Evolutionary conservation across 2,888 invertebrate species (phyloP).

Genomic region (Cacoxenus indagator): DNA sequence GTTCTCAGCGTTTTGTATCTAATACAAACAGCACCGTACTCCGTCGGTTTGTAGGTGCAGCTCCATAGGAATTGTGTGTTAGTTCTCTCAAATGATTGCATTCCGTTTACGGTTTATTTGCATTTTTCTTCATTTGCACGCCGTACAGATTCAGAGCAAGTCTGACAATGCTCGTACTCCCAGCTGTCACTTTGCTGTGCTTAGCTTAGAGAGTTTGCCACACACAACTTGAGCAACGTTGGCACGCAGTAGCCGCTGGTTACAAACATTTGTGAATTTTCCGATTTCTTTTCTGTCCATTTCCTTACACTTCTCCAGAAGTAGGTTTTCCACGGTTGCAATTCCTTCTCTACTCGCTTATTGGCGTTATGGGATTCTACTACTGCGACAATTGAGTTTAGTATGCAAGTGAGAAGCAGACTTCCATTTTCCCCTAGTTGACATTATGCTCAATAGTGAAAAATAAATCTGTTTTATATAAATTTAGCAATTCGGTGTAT

Average conservation of each 20-base stretch:
- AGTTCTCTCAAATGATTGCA: slow-evolving; percentile 20
- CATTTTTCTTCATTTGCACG: slow-evolving; percentile 8
- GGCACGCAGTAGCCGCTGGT: slow-evolving; percentile 18
- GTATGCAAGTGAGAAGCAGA: too few relatives aligned
- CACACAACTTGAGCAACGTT: neutral
- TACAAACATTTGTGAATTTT: slow-evolving; percentile 24
- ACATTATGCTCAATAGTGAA: too few relatives aligned
- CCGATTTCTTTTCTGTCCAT: too few relatives aligned
- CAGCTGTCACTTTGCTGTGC: neutral
- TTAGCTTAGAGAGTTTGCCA: neutral
- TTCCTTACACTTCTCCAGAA: too few relatives aligned
- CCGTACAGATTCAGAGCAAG: neutral
- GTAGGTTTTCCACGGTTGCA: too few relatives aligned
- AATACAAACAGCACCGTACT: slow-evolving; percentile 4
- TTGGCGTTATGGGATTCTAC: too few relatives aligned
- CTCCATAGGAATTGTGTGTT: neutral
- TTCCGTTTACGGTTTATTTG: slow-evolving; percentile 18
- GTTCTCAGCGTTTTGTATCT: neutral
- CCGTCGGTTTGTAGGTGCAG: neutral
- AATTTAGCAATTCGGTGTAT: too few relatives aligned
- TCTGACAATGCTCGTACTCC: neutral
- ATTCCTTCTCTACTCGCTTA: too few relatives aligned
- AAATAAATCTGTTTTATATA: too few relatives aligned
- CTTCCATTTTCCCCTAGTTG: too few relatives aligned
- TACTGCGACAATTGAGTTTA: too few relatives aligned